phyloP scores from a whole-genome alignment of 2,797 vertebrate species.

The Pseudocheirus occidentalis region DNA sequence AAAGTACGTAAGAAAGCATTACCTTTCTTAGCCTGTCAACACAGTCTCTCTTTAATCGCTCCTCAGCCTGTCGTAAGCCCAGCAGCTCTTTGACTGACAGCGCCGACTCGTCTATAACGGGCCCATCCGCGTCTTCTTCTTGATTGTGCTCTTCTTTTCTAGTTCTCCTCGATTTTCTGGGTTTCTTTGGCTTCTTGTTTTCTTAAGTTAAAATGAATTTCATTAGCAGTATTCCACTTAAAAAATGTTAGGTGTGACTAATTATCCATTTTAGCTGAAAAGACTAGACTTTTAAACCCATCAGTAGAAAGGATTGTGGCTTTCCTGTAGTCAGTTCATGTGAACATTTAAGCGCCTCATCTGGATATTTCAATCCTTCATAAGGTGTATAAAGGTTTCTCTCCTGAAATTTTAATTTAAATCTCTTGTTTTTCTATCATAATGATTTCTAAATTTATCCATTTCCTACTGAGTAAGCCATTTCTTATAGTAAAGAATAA shows the following conservation, averaged over 20 bases:
- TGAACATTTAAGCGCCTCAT: background rate
- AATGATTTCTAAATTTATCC: background rate
- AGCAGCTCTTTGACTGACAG: slow-evolving; percentile 88
- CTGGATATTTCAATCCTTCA: background rate
- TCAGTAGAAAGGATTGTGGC: background rate
- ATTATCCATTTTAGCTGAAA: background rate
- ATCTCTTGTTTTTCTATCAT: background rate
- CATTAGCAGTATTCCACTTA: slow-evolving; percentile 32
- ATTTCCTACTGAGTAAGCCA: background rate
- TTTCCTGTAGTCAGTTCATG: background rate
- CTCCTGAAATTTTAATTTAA: background rate
- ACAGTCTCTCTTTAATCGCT: slow-evolving; percentile 87
- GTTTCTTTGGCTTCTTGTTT: slow-evolving; percentile 84
- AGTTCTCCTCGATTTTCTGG: slow-evolving; percentile 80
- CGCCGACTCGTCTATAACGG: slow-evolving; percentile 87
- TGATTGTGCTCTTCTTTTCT: slow-evolving; percentile 86
- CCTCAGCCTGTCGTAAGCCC: slow-evolving; percentile 88
- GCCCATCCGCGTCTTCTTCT: slow-evolving; percentile 82
- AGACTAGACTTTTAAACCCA: background rate
- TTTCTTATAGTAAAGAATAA: background rate
- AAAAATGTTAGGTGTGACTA: background rate
- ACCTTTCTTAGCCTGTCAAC: slow-evolving; percentile 91
- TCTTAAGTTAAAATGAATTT: slow-evolving; percentile 71
- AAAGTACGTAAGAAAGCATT: slow-evolving; percentile 28
- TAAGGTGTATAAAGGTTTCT: background rate